These are phyloP conservation scores for Percopsis omiscomaycus DNA, from an alignment of 2,797 vertebrate species.

Conservation along the genomic window DNA sequence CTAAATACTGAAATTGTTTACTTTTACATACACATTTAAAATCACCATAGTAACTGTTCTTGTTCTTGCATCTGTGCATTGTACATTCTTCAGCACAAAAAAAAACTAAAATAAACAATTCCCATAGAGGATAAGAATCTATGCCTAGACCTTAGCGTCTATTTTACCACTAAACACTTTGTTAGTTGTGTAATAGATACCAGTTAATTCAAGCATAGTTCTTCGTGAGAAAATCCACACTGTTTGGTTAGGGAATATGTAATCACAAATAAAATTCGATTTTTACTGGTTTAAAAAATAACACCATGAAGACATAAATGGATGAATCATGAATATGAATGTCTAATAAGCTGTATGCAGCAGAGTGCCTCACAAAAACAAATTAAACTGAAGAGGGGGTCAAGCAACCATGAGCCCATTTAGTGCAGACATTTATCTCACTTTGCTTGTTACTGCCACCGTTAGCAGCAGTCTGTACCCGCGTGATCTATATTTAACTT, in stretches of 20 bases:
- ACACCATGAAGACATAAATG: slow-evolving; percentile 33
- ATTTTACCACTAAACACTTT: slow-evolving; percentile 14
- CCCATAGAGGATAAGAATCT: no score
- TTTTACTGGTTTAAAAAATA: slow-evolving; percentile 33
- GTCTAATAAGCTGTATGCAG: slow-evolving; percentile 52
- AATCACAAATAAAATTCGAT: slow-evolving; percentile 29
- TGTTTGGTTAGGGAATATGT: slow-evolving; percentile 15
- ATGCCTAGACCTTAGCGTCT: background rate
- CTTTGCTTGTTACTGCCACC: slow-evolving; percentile 63
- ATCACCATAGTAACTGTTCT: background rate
- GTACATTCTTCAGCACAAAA: background rate
- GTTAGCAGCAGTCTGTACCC: slow-evolving; percentile 57
- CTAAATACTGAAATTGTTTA: background rate
- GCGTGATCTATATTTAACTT: slow-evolving; percentile 70
- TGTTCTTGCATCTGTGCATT: background rate
- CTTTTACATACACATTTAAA: background rate
- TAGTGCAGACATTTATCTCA: slow-evolving; percentile 64
- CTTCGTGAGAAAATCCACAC: background rate
- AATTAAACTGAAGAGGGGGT: slow-evolving; percentile 60
- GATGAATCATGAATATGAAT: slow-evolving; percentile 30
- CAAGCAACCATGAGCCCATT: slow-evolving; percentile 54
- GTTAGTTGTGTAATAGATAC: background rate
- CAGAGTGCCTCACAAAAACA: slow-evolving; percentile 43
- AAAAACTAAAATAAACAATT: background rate
- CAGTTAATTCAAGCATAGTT: background rate